Base-by-base conservation (phyloP, 2,888 invertebrate genomes). In the Scaptomyza tumidula region DNA sequence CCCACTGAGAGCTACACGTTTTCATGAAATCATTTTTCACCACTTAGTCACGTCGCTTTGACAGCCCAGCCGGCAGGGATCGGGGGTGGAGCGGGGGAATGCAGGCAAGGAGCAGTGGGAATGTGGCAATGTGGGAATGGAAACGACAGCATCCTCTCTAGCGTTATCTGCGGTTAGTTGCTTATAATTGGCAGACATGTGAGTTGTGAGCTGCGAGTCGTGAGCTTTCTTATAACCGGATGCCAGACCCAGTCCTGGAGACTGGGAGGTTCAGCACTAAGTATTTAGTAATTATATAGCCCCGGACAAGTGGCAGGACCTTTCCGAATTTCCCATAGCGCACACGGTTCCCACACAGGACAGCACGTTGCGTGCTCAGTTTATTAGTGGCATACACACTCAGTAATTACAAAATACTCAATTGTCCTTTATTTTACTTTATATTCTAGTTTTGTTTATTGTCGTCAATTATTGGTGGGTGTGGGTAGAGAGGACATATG, bases 11-110 rank as follows among this genome's bases (percentile, higher is more conserved):
- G 82, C 82, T 86, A 86, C 83, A 84, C 83, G 83, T 84, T 83
- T 83, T 83, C 86, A 86, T 84, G 86, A 84, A 84, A 84, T 84
- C 83, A 84, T 84, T 84, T 84, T 84, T 84, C 83, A 84, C 83
- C 83, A 84, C 83, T 84, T 84, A 84, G 83, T 84, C 83, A 84
- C 83, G 83, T 84, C 83, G 86, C 83, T 86, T 84, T 84, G 83
- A 84, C 83, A 86, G 81, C 71, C 71, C 85, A 69, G 77, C 62
- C 66, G 66, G 56, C 64, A 66, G 66, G 66, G 49, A 46, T 44
- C 14, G n/a, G 31, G 39, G 29, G 3, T 10, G 10, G 27, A 35
- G 11, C 14, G 13, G 14, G 29, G 24, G 16, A 37, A 5, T 4
- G 35, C 7, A 6, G 24, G 6, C 9, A 11, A 24, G 35, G 19